Evolutionary conservation across 2,797 vertebrate species (phyloP).

Genomic region (Malurus splendens): DNA sequence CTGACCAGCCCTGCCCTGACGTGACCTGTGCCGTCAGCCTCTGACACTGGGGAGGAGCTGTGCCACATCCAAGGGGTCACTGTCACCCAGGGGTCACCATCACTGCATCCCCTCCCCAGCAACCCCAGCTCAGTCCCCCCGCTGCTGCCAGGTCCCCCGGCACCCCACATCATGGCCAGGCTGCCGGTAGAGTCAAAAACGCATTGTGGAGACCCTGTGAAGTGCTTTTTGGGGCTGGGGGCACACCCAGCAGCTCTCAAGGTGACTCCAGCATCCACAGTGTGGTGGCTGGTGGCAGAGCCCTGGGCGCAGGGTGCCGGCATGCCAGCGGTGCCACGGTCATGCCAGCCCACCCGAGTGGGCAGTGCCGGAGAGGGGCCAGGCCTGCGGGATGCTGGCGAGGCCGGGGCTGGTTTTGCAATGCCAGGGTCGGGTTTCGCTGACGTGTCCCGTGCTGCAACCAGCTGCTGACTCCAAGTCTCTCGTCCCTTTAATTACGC

Average conservation of each 20-base stretch:
- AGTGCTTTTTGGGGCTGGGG: not conserved
- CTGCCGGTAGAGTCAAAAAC: not conserved
- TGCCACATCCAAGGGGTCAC: not conserved
- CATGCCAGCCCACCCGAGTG: not conserved
- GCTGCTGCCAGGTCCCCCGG: fast-evolving
- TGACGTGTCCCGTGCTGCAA: conserved; percentile 64
- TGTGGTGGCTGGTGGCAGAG: not conserved
- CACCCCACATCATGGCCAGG: not conserved
- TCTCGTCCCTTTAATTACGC: conserved; percentile 51
- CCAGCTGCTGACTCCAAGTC: conserved; percentile 40
- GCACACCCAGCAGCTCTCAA: fast-evolving
- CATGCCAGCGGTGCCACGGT: not conserved
- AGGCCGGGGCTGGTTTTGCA: conserved; percentile 35
- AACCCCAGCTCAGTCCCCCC: not conserved
- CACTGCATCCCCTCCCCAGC: not conserved
- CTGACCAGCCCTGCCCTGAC: not conserved
- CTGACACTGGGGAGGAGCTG: not conserved
- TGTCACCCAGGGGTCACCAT: not conserved
- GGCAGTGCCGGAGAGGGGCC: not conserved
- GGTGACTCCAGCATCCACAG: not conserved
- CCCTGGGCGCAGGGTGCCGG: fast-evolving
- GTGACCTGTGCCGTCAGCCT: not conserved
- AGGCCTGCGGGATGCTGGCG: not conserved
- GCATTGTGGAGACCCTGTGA: fast-evolving
- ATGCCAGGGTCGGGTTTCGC: conserved; percentile 67